Evolutionary conservation across 2,113 vertebrate genomes (phyloP).

Genomic region (Sturnus vulgaris): DNA sequence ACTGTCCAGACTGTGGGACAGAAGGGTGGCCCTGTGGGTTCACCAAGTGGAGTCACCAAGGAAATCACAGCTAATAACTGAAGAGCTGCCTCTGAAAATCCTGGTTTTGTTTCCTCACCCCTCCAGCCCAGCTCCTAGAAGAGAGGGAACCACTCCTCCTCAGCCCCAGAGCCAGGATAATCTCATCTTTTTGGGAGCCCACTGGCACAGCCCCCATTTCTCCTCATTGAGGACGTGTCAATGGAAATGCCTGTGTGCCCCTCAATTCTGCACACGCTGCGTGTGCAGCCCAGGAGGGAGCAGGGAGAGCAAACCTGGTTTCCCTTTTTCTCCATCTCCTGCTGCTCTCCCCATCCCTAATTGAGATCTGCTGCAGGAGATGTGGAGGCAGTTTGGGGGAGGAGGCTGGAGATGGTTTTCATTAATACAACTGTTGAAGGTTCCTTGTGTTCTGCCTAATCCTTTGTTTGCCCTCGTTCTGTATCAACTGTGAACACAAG

Average conservation of each 20-base stretch:
- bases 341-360: neutral
- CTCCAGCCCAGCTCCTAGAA: neutral
- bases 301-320: neutral
- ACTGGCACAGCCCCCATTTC: neutral
- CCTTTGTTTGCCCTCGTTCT: neutral
- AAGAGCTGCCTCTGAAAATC: neutral
- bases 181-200: neutral
- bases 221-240: neutral
- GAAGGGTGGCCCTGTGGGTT: too few relatives aligned
- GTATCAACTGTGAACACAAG: neutral
- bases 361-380: neutral
- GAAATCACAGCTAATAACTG: neutral
- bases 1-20: neutral
- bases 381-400: neutral
- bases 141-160: neutral
- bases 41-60: neutral
- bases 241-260: accelerated
- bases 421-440: neutral
- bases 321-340: neutral
- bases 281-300: neutral
- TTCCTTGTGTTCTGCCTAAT: neutral
- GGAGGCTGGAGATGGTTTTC: neutral
- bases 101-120: neutral
- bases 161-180: neutral
- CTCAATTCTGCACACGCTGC: neutral